Conservation (phyloP, 1,140 invertebrate genomes). For the Drosophila pallidifrons region DNA sequence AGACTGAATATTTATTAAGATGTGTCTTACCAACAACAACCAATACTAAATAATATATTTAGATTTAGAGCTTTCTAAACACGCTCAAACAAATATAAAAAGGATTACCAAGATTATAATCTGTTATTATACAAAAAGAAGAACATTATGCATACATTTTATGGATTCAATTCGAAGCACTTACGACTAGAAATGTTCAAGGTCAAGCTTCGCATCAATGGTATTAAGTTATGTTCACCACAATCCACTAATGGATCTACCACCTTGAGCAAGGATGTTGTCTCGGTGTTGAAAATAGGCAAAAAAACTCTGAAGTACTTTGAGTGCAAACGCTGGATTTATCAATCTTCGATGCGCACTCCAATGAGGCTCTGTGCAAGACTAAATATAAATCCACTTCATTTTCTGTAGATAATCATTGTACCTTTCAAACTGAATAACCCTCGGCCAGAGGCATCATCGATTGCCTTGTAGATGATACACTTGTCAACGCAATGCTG, state of each 20-base stretch:
- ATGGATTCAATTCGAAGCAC: slow-evolving; percentile 1
- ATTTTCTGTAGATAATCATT: not conserved
- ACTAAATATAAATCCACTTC: too few species aligned
- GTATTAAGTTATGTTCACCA: slow-evolving; percentile 60
- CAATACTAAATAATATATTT: too few species aligned
- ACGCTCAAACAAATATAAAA: too few species aligned
- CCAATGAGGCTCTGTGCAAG: slow-evolving; percentile 67
- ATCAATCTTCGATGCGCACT: slow-evolving; percentile 67
- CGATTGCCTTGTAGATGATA: slow-evolving; percentile 69
- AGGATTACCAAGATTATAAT: too few species aligned
- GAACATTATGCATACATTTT: not conserved
- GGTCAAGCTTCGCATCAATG: slow-evolving; percentile 62
- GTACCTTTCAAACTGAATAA: slow-evolving; percentile 67
- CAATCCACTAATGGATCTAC: slow-evolving; percentile 40
- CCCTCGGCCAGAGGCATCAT: slow-evolving; percentile 67
- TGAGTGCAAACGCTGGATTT: slow-evolving; percentile 77
- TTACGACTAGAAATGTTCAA: slow-evolving; percentile 72
- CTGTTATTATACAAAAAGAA: too few species aligned
- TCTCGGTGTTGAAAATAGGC: slow-evolving; percentile 71
- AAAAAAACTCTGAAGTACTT: slow-evolving; percentile 72
- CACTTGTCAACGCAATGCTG: slow-evolving; percentile 74
- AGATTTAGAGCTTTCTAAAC: too few species aligned
- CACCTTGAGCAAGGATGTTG: slow-evolving; percentile 37
- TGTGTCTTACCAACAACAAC: too few species aligned
- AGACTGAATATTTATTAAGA: too few species aligned